Evolutionary conservation across 2,113 vertebrate genomes (phyloP).

Genomic region (Podarcis raffonei): DNA sequence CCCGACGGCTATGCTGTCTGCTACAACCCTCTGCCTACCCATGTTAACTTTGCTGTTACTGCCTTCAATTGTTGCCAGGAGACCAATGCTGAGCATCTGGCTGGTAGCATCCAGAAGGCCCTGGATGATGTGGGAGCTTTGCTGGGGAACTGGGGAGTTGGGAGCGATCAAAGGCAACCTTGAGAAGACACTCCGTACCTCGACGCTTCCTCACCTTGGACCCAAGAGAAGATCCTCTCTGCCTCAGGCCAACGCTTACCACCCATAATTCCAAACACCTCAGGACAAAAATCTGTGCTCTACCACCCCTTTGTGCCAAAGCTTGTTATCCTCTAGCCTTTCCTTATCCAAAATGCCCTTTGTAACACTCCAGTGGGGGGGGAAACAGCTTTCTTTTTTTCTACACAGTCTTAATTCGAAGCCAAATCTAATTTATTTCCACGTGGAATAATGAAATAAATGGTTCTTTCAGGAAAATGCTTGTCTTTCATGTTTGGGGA

Average conservation of each 20-base stretch:
- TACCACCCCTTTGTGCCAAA: neutral
- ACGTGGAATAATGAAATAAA: neutral
- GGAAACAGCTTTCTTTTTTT: neutral
- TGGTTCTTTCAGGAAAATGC: neutral
- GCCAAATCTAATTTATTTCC: slow-evolving; percentile 34
- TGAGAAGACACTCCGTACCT: neutral
- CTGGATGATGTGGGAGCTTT: slow-evolving; percentile 69
- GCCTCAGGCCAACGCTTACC: neutral
- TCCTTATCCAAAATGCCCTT: neutral
- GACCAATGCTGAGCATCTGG: slow-evolving; percentile 79
- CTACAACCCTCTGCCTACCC: slow-evolving; percentile 82
- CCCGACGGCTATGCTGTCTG: slow-evolving; percentile 86
- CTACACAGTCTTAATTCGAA: neutral
- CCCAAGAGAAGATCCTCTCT: neutral
- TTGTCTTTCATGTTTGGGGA: neutral
- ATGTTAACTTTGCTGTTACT: slow-evolving; percentile 81
- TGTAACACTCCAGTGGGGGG: neutral
- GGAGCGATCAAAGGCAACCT: neutral
- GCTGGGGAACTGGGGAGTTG: neutral
- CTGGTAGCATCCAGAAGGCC: slow-evolving; percentile 71
- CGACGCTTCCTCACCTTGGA: neutral
- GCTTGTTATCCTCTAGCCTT: neutral
- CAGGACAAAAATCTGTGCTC: neutral
- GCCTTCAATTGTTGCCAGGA: slow-evolving; percentile 88
- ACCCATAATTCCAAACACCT: neutral